Base-by-base conservation (phyloP, 2,888 invertebrate genomes). In the Sphaerophoria taeniata region DNA sequence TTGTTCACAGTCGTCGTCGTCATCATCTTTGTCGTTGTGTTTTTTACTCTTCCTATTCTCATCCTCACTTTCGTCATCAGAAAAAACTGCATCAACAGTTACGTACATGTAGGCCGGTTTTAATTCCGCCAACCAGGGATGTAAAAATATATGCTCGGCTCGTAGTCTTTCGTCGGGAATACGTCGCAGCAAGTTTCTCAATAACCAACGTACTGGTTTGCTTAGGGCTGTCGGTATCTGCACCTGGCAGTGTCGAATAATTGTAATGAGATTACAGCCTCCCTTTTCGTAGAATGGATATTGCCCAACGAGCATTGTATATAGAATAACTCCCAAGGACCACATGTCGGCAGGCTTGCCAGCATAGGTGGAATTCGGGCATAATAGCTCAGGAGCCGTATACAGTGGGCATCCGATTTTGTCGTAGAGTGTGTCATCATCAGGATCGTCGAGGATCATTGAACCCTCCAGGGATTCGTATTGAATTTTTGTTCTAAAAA, bases 341-440 rank as follows among this genome's bases (percentile, higher is more conserved):
- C 92, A 92, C 89, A 92, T 91, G 76, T 92, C 92, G 33, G 92
- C 91, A 5, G 92, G 91, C 70, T 91, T 91, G 14, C 92, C 92
- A 55, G 89, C 89, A 63, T 92, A 92, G 3, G 90, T 91, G 3
- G 91, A 90, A 85, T 90, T 89, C 0, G 90, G 90, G 49, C 91
- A 91, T 0, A 92, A 88, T 4, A 92, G 69, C 77, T 92, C 92
- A 6, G 92, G 92, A 12, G 92, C 92, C 4, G 92, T 92, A 65
- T 92, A 92, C 9, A 92, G 80, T 0, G 92, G 92, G 16, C 92
- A 92, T 14, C 92, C 92, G 75, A 92, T 92, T 87, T 92, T 92
- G 75, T 92, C 92, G 60, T 89, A 89, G 0, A 92, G 87, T 31
- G 89, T 90, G 81, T 92, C 92, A 78, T 92, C 89, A 3, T 87